phyloP scores from a whole-genome alignment of 2,888 invertebrate genomes.

The Agrotis segetum region DNA sequence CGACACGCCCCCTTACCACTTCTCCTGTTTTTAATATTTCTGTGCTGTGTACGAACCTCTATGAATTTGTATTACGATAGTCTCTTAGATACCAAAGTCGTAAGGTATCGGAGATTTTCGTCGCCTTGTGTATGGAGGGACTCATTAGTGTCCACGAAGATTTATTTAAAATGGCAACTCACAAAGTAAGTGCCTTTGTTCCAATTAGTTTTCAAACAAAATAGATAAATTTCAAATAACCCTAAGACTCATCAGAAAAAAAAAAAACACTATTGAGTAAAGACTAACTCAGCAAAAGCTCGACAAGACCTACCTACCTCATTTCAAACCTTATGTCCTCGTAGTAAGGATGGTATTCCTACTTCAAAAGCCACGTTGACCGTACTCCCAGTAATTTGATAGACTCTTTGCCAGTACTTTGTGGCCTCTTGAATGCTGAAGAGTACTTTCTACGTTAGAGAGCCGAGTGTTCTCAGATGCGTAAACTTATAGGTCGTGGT shows the following conservation, averaged over 20 bases:
- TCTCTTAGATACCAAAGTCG: too few relatives aligned
- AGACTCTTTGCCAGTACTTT: slow-evolving; percentile 55
- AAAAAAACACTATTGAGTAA: slow-evolving; percentile 4
- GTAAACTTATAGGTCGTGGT: slow-evolving; percentile 49
- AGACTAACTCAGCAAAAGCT: slow-evolving; percentile 26
- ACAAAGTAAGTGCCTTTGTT: neutral
- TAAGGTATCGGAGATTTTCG: too few relatives aligned
- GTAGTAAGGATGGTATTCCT: neutral
- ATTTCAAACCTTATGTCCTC: slow-evolving; percentile 13
- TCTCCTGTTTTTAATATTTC: too few relatives aligned
- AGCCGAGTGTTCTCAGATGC: slow-evolving; percentile 45
- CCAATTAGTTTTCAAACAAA: slow-evolving; percentile 1
- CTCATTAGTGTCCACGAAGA: too few relatives aligned
- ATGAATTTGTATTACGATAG: too few relatives aligned
- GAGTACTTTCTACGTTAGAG: slow-evolving; percentile 30
- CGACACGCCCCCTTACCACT: too few relatives aligned
- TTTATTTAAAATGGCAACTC: too few relatives aligned
- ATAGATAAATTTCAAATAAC: slow-evolving; percentile 10
- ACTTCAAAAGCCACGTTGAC: slow-evolving; percentile 16
- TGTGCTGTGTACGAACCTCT: too few relatives aligned
- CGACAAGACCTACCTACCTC: slow-evolving; percentile 4
- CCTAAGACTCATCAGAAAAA: slow-evolving; percentile 4
- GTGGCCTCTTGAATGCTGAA: slow-evolving; percentile 43
- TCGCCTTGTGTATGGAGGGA: too few relatives aligned
- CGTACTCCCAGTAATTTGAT: slow-evolving; percentile 63